Percentiles rank a stretch among this genome's conserved stretches.
Conservation (phyloP, 2,888 invertebrate species). For the Eupithecia subumbrata region DNA sequence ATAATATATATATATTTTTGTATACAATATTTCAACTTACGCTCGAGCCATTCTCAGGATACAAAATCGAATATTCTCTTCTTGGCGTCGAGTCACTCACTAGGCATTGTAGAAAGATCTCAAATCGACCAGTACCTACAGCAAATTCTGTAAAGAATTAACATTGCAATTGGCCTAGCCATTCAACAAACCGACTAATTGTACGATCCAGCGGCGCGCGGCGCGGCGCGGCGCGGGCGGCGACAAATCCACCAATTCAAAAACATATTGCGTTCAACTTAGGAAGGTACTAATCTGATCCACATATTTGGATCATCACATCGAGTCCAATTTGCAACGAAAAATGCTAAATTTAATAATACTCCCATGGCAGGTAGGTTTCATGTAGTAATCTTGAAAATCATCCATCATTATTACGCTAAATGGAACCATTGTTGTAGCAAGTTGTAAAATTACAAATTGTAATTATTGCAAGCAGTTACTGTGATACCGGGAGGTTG, state of each 20-base stretch:
- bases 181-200: too few species aligned
- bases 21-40: background rate
- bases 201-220: too few species aligned
- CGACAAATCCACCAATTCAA: too few species aligned
- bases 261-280: too few species aligned
- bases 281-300: background rate
- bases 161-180: background rate
- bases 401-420: slow-evolving; percentile 9
- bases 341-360: background rate
- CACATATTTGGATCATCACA: background rate
- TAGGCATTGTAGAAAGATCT: too few species aligned
- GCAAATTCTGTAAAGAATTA: background rate
- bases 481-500: slow-evolving; percentile 23
- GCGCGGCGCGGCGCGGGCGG: too few species aligned
- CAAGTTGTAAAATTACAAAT: slow-evolving; percentile 9
- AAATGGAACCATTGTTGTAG: slow-evolving; percentile 21
- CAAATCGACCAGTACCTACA: background rate
- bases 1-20: background rate
- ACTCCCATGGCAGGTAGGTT: background rate
- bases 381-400: background rate
- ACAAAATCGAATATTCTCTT: too few species aligned
- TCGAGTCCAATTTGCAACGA: background rate
- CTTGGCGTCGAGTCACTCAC: too few species aligned
- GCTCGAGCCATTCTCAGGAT: too few species aligned
- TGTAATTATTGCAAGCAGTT: slow-evolving; percentile 26